These are phyloP conservation scores for Casuarius casuarius DNA, from an alignment of 2,113 vertebrate species.

Conservation along the genomic window DNA sequence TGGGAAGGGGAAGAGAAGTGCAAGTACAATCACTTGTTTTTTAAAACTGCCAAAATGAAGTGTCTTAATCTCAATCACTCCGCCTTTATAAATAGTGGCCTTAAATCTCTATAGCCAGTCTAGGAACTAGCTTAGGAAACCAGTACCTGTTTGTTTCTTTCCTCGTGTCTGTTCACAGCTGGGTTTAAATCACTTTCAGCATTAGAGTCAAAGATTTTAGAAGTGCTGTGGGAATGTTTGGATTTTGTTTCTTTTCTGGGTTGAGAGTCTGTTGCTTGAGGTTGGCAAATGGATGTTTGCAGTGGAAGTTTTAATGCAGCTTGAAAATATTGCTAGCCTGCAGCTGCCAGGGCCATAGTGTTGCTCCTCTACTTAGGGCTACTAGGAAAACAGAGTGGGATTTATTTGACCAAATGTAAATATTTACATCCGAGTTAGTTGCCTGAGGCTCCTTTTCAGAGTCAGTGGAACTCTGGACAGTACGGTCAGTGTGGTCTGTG, in stretches of 20 bases:
- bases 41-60: not conserved
- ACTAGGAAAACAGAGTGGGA: not conserved
- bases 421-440: not conserved
- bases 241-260: slow-evolving; percentile 15
- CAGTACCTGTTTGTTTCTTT: not conserved
- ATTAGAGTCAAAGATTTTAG: not conserved
- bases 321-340: not conserved
- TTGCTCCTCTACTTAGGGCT: not conserved
- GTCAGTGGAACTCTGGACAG: not conserved
- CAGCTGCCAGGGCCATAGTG: not conserved
- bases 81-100: not conserved
- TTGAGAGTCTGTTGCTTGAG: not conserved
- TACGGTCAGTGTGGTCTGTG: not conserved
- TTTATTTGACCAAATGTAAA: slow-evolving; percentile 14
- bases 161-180: not conserved
- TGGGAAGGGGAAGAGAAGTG: not conserved
- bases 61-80: not conserved
- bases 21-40: not conserved
- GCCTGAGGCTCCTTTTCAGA: not conserved
- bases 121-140: slow-evolving; percentile 12
- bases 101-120: not conserved
- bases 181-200: not conserved
- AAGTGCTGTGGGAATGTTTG: not conserved
- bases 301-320: not conserved
- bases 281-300: not conserved